Percentiles rank a stretch among this genome's conserved stretches.
phyloP scores from a whole-genome alignment of 2,888 invertebrate species.

The Microctonus brassicae region DNA sequence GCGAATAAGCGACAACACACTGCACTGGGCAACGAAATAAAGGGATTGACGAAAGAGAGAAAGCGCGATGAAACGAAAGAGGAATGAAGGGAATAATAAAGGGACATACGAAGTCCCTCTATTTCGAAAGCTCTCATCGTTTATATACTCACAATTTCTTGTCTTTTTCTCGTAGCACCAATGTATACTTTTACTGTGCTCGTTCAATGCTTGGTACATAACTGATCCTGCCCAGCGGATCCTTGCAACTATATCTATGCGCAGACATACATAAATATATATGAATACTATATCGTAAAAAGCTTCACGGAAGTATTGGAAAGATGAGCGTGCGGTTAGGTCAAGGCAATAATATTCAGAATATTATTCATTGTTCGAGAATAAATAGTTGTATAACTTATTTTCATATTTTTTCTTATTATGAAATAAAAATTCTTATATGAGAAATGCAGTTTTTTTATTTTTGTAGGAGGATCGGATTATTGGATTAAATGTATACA shows the following conservation, averaged over 20 bases:
- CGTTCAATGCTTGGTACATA: not conserved
- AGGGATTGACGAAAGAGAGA: conserved; percentile 12
- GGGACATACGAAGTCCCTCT: conserved; percentile 9
- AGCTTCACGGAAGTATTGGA: not conserved
- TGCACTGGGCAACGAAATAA: conserved; percentile 41
- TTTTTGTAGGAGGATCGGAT: not conserved
- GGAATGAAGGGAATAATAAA: conserved; percentile 7
- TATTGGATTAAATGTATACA: not conserved
- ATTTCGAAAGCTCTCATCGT: conserved; percentile 22
- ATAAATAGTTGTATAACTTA: not conserved
- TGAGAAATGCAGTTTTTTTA: no score
- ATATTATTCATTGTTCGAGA: not conserved
- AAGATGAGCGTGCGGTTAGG: not conserved
- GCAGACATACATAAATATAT: no score
- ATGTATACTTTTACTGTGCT: not conserved
- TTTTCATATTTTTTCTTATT: not conserved
- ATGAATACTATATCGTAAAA: not conserved
- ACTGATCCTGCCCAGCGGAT: not conserved
- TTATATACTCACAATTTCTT: not conserved
- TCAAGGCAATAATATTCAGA: not conserved
- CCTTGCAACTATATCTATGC: no score
- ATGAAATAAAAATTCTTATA: no score
- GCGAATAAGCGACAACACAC: conserved; percentile 40
- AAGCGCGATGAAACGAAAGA: not conserved
- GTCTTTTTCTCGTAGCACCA: not conserved